Evolutionary conservation across 2,888 invertebrate genomes (phyloP).

Genomic region (Nomada lathburiana): DNA sequence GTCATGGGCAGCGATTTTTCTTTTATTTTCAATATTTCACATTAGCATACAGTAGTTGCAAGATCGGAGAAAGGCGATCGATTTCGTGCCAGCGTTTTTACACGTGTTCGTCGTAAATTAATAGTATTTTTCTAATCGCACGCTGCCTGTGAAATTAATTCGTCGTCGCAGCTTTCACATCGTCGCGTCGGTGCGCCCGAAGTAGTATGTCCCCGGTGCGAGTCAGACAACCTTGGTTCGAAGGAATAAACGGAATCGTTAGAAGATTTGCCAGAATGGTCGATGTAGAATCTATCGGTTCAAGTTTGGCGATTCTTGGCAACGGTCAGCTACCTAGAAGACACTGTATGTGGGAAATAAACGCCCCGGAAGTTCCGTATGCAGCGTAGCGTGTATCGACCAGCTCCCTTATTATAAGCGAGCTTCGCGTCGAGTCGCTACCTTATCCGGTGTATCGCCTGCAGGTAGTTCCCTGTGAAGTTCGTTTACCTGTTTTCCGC

Average conservation of each 20-base stretch:
- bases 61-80: slow-evolving; percentile 44
- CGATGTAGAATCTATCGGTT: too few species aligned
- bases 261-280: slow-evolving; percentile 7
- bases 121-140: slow-evolving; percentile 50
- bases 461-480: slow-evolving; percentile 38
- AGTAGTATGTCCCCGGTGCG: slow-evolving; percentile 8
- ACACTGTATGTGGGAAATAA: slow-evolving; percentile 55
- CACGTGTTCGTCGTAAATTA: slow-evolving; percentile 33
- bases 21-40: slow-evolving; percentile 45
- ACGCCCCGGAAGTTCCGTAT: slow-evolving; percentile 65
- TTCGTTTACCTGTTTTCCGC: slow-evolving; percentile 39
- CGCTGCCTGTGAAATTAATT: slow-evolving; percentile 51
- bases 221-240: slow-evolving; percentile 54
- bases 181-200: slow-evolving; percentile 22
- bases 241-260: not conserved
- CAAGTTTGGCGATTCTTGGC: too few species aligned
- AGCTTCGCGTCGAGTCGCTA: slow-evolving; percentile 48
- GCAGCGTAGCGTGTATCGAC: slow-evolving; percentile 69
- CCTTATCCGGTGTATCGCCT: slow-evolving; percentile 62
- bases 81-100: not conserved
- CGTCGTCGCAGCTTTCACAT: slow-evolving; percentile 50
- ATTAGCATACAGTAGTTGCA: slow-evolving; percentile 28
- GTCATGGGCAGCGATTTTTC: slow-evolving; percentile 45
- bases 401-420: slow-evolving; percentile 69
- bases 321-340: not conserved